These are phyloP conservation scores for Nymphalis polychloros DNA, from an alignment of 2,888 invertebrate species.

Conservation along the genomic window DNA sequence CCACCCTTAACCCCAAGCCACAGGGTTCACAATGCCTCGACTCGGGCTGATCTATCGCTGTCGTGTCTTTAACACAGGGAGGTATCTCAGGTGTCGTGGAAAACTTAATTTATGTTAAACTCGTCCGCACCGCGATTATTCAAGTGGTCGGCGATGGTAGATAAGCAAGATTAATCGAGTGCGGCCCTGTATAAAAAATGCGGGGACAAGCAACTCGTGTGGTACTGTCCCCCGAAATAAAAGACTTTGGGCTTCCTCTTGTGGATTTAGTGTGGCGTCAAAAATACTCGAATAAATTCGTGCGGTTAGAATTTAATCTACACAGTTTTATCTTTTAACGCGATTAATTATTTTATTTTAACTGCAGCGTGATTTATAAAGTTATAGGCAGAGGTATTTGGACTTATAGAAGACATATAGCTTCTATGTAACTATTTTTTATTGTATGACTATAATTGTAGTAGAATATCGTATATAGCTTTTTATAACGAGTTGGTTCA, in stretches of 20 bases:
- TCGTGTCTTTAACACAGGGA: slow-evolving; percentile 55
- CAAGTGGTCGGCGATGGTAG: slow-evolving; percentile 70
- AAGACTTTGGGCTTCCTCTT: slow-evolving; percentile 36
- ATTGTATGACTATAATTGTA: neutral
- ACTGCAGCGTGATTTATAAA: neutral
- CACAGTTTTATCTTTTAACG: slow-evolving; percentile 9
- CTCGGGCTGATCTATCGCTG: slow-evolving; percentile 35
- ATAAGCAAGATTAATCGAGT: slow-evolving; percentile 78
- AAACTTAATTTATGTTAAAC: slow-evolving; percentile 82
- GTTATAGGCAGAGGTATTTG: neutral
- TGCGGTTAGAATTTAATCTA: slow-evolving; percentile 20
- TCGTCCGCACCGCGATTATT: slow-evolving; percentile 76
- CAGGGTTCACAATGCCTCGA: slow-evolving; percentile 46
- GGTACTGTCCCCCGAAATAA: slow-evolving; percentile 54
- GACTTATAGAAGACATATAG: neutral
- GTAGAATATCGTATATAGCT: too few relatives aligned
- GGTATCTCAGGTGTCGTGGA: slow-evolving; percentile 78
- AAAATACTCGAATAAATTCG: slow-evolving; percentile 25
- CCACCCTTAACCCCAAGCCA: slow-evolving; percentile 25
- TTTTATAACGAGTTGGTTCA: too few relatives aligned
- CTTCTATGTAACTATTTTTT: neutral
- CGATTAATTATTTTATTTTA: slow-evolving; percentile 2
- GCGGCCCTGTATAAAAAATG: slow-evolving; percentile 52
- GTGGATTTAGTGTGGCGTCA: slow-evolving; percentile 29
- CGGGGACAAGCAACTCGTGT: slow-evolving; percentile 67